Evolutionary conservation across 2,888 invertebrate genomes (phyloP), one percentile per base, ranked within the genome.

Genomic region (Stramonita haemastoma): DNA sequence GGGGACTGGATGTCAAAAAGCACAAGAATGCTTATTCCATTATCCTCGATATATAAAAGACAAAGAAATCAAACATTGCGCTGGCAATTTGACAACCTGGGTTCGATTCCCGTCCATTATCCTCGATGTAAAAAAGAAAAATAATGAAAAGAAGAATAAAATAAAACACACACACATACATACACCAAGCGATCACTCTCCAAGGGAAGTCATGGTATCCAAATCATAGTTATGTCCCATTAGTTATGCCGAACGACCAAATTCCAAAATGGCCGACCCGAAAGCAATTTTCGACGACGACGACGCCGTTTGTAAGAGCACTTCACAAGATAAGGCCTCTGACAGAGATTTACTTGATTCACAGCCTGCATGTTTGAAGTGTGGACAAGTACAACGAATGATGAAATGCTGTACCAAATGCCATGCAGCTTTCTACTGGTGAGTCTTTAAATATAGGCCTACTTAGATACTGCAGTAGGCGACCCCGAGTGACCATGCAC

Each of bases 371-470:
- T 88, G 88, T 87, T 56, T 81, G 57, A 88, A 57, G 32, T 88
- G 60, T 32, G 88, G 81, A 17, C n/a, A 88, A 29, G 19, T 88
- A 4, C 83, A 88, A 70, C 83, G 70, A 73, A 84, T 56, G 84
- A 84, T 89, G 85, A 89, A 89, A 36, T 84, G 89, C 15, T 89
- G 89, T 57, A 89, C 89, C 15, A 29, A 73, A 46, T 89, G 89
- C 56, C 85, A 84, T 22, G 46, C 84, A n/a, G 89, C 89, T 6
- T 89, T 85, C 36, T 89, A 89, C 29, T 89, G 89, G 89, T 89
- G 83, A 89, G 70, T n/a, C 36, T 36, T 60, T 32, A 32, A 13
- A 17, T 34, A 17, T 79, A 17, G 13, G 17, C 22, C 1, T 17
- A 34, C 34, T 34, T 17, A 19, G 8, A 1, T 15, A 17, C 11